A percentile compares a stretch with the other conserved stretches of the same genome.
Conservation (phyloP, 2,113 vertebrate species). For the Siniperca knerii region DNA sequence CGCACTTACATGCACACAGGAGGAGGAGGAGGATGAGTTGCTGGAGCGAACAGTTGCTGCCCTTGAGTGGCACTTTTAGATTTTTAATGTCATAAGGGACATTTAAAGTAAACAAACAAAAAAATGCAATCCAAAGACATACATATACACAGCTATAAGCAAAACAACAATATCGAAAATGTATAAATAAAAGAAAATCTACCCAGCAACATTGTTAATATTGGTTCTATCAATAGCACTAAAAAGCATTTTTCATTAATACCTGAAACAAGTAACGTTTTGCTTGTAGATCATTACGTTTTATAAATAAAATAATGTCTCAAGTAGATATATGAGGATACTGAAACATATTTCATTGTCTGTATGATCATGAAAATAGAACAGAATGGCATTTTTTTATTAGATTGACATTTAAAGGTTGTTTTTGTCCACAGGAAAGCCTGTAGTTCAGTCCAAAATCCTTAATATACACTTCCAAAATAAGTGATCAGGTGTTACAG, state of each 20-base stretch:
- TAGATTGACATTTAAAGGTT: background rate
- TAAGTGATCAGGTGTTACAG: no score
- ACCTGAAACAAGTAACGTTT: background rate
- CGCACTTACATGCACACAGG: slow-evolving; percentile 33
- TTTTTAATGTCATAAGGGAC: slow-evolving; percentile 12
- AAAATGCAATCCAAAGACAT: background rate
- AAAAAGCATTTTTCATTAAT: background rate
- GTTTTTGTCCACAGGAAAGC: background rate
- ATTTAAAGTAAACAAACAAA: background rate
- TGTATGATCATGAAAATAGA: background rate
- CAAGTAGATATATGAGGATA: background rate
- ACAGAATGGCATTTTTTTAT: background rate
- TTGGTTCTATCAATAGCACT: background rate
- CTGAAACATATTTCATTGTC: background rate
- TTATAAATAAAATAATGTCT: background rate
- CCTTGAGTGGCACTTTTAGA: slow-evolving; percentile 16
- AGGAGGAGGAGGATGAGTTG: slow-evolving; percentile 27
- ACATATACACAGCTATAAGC: background rate
- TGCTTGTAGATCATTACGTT: background rate
- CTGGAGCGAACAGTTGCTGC: slow-evolving; percentile 15
- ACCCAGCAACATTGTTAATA: background rate
- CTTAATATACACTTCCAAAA: no score
- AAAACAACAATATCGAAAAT: background rate
- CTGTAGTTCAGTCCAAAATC: background rate
- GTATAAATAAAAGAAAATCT: background rate